Evolutionary conservation across 2,888 invertebrate species (phyloP).

Genomic region (Epirrita christyi): DNA sequence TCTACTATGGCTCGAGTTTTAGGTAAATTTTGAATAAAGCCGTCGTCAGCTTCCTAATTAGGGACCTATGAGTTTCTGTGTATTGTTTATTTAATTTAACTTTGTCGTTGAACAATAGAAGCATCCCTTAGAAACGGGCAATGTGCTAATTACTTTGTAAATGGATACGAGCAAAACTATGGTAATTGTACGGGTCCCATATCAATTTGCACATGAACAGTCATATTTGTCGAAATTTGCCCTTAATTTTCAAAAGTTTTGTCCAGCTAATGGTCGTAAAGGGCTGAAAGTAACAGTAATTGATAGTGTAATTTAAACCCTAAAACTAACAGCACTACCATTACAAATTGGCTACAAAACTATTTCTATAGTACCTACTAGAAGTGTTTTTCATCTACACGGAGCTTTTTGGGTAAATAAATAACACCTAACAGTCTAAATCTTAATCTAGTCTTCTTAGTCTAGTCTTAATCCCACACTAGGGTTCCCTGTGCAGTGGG

Average conservation of each 20-base stretch:
- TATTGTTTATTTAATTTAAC: slow-evolving; percentile 37
- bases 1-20: no score
- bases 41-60: slow-evolving; percentile 24
- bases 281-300: no score
- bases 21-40: no score
- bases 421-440: no score
- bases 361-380: not conserved
- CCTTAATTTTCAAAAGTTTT: no score
- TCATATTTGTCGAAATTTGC: not conserved
- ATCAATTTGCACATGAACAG: not conserved
- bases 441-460: no score
- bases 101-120: slow-evolving; percentile 27
- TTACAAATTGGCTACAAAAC: not conserved
- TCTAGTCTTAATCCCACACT: no score
- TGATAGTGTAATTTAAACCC: no score
- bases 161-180: slow-evolving; percentile 14
- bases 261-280: no score
- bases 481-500: no score
- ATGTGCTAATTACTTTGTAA: slow-evolving; percentile 22
- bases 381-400: not conserved
- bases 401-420: no score
- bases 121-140: slow-evolving; percentile 10
- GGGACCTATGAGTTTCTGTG: slow-evolving; percentile 28
- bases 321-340: not conserved
- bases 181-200: slow-evolving; percentile 8